These are phyloP conservation scores for Cinclus mexicanus DNA, from an alignment of 2,113 vertebrate genomes.

Conservation along the genomic window DNA sequence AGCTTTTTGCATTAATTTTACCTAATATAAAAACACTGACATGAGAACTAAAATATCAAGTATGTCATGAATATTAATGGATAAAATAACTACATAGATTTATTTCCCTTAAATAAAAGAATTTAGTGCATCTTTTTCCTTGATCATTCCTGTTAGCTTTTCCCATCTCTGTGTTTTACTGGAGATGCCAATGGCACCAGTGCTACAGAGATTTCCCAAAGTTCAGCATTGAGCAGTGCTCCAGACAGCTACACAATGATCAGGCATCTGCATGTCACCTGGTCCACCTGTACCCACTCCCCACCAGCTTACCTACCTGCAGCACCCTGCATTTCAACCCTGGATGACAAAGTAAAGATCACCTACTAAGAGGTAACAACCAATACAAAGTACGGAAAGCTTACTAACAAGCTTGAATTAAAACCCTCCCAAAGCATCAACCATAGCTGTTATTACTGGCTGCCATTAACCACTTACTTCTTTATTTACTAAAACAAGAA, in stretches of 20 bases:
- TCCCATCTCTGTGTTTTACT: slow-evolving; percentile 49
- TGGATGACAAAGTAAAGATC: background rate
- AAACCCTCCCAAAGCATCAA: slow-evolving; percentile 53
- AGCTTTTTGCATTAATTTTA: background rate
- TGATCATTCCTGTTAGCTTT: slow-evolving; percentile 53
- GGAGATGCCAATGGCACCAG: slow-evolving; percentile 24
- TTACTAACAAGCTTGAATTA: background rate
- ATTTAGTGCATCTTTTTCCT: slow-evolving; percentile 70
- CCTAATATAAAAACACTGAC: slow-evolving; percentile 57
- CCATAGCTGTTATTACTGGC: slow-evolving; percentile 37
- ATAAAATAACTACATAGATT: slow-evolving; percentile 58
- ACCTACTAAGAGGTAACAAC: slow-evolving; percentile 34
- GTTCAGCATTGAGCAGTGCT: slow-evolving; percentile 16
- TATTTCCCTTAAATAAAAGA: slow-evolving; percentile 59
- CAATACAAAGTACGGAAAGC: slow-evolving; percentile 15
- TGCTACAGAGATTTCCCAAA: slow-evolving; percentile 19
- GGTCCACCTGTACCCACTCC: background rate
- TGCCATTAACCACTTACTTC: slow-evolving; percentile 38
- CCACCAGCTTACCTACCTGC: slow-evolving; percentile 29
- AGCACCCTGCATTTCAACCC: slow-evolving; percentile 38
- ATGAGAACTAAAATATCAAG: slow-evolving; percentile 53
- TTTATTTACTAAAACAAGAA: slow-evolving; percentile 46
- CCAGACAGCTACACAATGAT: background rate
- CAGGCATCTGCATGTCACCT: slow-evolving; percentile 48
- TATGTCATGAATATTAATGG: slow-evolving; percentile 52